Percentiles rank a stretch among this genome's conserved stretches.
Conservation (phyloP, 2,113 vertebrate species). For the Shinisaurus crocodilurus region DNA sequence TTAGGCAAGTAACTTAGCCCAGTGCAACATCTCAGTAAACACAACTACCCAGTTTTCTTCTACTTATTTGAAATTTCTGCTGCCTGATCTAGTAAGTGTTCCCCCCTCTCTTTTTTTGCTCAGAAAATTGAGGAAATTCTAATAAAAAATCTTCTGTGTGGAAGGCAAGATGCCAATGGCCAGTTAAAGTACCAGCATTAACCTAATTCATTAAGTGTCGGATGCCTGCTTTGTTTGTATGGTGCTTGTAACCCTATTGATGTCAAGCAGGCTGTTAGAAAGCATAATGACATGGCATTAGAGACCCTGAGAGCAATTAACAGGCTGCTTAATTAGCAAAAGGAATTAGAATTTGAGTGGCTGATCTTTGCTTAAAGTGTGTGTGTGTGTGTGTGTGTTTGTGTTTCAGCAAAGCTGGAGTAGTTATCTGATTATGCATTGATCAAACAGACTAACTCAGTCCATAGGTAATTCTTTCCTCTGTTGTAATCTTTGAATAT, state of each 20-base stretch:
- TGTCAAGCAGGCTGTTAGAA: slow-evolving; percentile 83
- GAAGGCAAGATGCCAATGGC: slow-evolving; percentile 70
- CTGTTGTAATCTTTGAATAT: slow-evolving; percentile 75
- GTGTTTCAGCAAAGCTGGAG: slow-evolving; percentile 67
- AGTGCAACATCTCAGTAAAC: not conserved
- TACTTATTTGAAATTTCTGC: slow-evolving; percentile 5
- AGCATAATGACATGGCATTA: slow-evolving; percentile 88
- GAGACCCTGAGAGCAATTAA: slow-evolving; percentile 93
- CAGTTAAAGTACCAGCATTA: slow-evolving; percentile 62
- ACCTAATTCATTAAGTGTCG: slow-evolving; percentile 78
- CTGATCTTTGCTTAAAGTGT: slow-evolving; percentile 83
- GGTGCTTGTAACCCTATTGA: slow-evolving; percentile 83
- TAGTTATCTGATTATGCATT: slow-evolving; percentile 86
- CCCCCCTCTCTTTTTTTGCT: not conserved
- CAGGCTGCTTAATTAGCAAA: slow-evolving; percentile 94
- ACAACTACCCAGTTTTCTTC: too few relatives aligned
- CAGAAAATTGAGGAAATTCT: slow-evolving; percentile 61
- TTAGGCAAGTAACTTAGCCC: not conserved
- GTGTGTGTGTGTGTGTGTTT: not conserved
- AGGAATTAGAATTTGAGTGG: slow-evolving; percentile 88
- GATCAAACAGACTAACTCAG: slow-evolving; percentile 78
- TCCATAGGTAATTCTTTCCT: slow-evolving; percentile 79
- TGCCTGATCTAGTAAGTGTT: slow-evolving; percentile 22
- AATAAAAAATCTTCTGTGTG: slow-evolving; percentile 61
- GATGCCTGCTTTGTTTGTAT: slow-evolving; percentile 84